These are phyloP conservation scores for Ficedula albicollis DNA, from an alignment of 2,797 vertebrate species.

Conservation along the genomic window DNA sequence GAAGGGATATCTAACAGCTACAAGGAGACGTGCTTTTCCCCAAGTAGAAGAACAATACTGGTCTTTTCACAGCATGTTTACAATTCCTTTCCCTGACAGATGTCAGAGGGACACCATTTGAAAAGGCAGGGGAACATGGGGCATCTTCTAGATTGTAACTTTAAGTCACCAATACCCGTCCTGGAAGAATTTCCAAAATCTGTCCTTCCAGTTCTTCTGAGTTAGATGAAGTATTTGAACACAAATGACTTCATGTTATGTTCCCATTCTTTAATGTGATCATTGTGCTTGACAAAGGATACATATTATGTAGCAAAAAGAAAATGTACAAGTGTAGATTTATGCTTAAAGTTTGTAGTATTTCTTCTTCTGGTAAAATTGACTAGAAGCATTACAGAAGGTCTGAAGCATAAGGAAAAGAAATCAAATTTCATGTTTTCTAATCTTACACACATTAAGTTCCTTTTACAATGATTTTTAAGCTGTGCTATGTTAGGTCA, in stretches of 20 bases:
- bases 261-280: background rate
- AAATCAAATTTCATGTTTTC: conserved; percentile 58
- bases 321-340: background rate
- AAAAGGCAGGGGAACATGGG: background rate
- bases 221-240: background rate
- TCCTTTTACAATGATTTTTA: conserved; percentile 47
- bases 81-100: background rate
- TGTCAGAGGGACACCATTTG: background rate
- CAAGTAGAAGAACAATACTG: background rate
- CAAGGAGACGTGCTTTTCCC: background rate
- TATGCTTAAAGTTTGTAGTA: background rate
- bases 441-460: conserved; percentile 12
- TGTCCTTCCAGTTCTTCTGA: background rate
- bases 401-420: conserved; percentile 57
- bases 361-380: background rate
- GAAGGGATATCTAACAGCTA: background rate
- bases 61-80: background rate
- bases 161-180: background rate
- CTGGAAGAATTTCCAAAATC: background rate
- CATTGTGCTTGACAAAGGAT: background rate
- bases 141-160: background rate
- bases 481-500: conserved; percentile 42
- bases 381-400: background rate
- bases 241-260: background rate
- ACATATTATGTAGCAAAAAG: background rate